Evolutionary conservation across 2,113 vertebrate species (phyloP).

Genomic region (Leucosticte australis): DNA sequence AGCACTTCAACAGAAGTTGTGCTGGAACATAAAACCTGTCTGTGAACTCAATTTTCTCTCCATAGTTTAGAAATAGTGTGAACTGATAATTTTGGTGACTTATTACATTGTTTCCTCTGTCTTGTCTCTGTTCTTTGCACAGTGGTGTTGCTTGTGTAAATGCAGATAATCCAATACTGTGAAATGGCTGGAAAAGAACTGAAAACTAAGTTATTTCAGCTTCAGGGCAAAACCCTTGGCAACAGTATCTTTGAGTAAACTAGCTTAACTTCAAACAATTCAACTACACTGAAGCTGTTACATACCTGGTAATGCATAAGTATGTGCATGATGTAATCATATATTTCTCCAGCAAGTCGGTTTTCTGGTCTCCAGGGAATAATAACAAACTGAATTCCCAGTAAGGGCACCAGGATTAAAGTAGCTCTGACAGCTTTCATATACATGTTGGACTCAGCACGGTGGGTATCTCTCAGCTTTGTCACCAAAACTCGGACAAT

Average conservation of each 20-base stretch:
- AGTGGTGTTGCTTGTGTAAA: background rate
- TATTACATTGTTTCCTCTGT: background rate
- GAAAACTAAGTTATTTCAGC: background rate
- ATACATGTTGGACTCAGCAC: constrained; percentile 93
- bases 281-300: background rate
- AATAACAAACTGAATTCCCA: constrained; percentile 96
- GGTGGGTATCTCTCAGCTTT: constrained; percentile 89
- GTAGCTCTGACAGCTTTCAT: constrained; percentile 98
- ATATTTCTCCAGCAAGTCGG: constrained; percentile 89
- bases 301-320: constrained; percentile 96
- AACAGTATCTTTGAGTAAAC: background rate
- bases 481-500: constrained; percentile 94
- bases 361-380: constrained; percentile 95
- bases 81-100: background rate
- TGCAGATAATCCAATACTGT: background rate
- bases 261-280: background rate
- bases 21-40: background rate
- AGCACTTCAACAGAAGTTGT: background rate
- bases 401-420: constrained; percentile 91
- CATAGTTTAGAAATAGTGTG: background rate
- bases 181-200: background rate
- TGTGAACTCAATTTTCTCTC: background rate
- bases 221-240: background rate
- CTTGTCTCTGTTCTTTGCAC: background rate
- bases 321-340: constrained; percentile 96